Evolutionary conservation across 2,113 vertebrate genomes (phyloP).

Genomic region (Meleagris gallopavo): DNA sequence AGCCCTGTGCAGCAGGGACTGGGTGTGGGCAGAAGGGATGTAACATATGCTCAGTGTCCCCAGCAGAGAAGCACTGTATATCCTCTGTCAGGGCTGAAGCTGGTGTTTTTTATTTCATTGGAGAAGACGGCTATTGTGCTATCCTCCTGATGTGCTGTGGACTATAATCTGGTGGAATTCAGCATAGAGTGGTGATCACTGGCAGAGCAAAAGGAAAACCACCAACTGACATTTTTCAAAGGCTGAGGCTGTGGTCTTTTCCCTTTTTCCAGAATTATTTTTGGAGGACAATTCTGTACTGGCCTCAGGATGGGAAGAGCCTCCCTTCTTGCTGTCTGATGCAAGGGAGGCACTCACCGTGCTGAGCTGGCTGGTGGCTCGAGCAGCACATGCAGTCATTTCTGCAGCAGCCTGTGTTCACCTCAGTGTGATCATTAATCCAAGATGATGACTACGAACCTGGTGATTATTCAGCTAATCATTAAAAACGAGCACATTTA

Average conservation of each 20-base stretch:
- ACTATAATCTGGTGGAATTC: neutral
- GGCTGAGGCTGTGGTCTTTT: neutral
- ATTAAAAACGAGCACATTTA: neutral
- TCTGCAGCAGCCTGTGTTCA: neutral
- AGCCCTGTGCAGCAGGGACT: neutral
- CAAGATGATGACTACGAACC: neutral
- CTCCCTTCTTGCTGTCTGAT: neutral
- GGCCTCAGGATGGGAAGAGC: neutral
- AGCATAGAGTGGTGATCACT: neutral
- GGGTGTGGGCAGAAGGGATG: neutral
- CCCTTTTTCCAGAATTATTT: neutral
- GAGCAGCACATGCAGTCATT: neutral
- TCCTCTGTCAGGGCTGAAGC: neutral
- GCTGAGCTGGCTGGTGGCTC: neutral
- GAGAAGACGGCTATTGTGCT: neutral
- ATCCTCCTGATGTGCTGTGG: neutral
- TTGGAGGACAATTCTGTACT: neutral
- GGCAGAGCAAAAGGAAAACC: neutral
- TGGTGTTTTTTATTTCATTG: neutral
- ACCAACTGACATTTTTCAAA: neutral
- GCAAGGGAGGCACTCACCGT: neutral
- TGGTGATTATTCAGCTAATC: neutral
- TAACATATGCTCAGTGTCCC: rapidly evolving
- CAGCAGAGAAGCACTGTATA: neutral
- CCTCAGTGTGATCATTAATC: neutral